phyloP scores from a whole-genome alignment of 2,888 invertebrate species.

The Plebejus melissa region DNA sequence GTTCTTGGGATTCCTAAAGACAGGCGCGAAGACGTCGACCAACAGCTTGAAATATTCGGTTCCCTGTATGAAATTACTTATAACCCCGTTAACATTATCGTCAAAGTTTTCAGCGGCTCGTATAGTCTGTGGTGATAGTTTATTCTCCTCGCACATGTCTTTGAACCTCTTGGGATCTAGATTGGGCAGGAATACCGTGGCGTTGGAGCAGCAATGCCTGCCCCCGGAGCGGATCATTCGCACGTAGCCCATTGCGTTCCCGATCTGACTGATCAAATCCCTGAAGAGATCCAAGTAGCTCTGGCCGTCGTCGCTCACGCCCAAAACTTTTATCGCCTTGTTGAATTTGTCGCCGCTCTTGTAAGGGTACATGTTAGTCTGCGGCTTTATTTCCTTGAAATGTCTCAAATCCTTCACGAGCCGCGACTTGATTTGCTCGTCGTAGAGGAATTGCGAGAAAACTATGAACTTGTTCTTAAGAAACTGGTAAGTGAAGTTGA shows the following conservation, averaged over 20 bases:
- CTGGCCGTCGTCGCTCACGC: constrained; percentile 87
- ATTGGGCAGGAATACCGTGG: constrained; percentile 92
- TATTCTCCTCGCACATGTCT: constrained; percentile 79
- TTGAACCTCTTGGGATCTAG: constrained; percentile 82
- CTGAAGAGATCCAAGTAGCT: constrained; percentile 97
- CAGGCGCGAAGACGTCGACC: constrained; percentile 94
- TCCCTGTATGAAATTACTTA: constrained; percentile 91
- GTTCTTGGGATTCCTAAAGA: constrained; percentile 91
- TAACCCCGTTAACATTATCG: constrained; percentile 86
- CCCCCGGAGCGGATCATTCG: constrained; percentile 96
- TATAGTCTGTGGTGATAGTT: constrained; percentile 79
- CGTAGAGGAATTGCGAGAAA: constrained; percentile 98
- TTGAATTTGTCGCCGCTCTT: constrained; percentile 97
- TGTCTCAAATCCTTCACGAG: constrained; percentile 92
- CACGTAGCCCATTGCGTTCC: constrained; percentile 97
- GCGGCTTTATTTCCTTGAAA: constrained; percentile 85
- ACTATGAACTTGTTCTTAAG: constrained; percentile 94
- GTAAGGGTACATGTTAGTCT: constrained; percentile 87
- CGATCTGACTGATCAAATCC: constrained; percentile 94
- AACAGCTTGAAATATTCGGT: constrained; percentile 94
- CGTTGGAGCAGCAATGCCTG: constrained; percentile 93
- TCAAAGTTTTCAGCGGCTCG: constrained; percentile 86
- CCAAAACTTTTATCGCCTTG: constrained; percentile 92
- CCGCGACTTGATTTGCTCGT: constrained; percentile 97
- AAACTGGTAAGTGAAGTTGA: constrained; percentile 96